Conservation (phyloP, 2,113 vertebrate species). For the Bolborhynchus lineola region DNA sequence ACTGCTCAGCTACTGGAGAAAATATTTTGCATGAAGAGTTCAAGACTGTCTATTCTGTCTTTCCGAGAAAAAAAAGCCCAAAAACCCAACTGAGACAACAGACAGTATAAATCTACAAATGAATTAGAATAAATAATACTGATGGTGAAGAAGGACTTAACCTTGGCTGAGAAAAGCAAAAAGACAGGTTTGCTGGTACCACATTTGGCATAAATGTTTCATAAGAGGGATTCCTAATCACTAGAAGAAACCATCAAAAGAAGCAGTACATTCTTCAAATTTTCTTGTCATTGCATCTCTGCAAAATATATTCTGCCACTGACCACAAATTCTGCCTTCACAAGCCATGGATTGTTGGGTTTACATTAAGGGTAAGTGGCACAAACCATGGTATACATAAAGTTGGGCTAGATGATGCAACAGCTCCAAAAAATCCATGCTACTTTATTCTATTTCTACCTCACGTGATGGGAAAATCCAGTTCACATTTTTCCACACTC, state of each 20-base stretch:
- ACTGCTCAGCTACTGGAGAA: background rate
- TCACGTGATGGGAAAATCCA: slow-evolving; percentile 61
- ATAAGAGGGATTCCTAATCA: background rate
- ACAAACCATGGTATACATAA: background rate
- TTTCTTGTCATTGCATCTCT: background rate
- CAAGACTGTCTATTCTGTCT: background rate
- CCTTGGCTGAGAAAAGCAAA: background rate
- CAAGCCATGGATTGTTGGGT: background rate
- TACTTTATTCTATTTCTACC: slow-evolving; percentile 60
- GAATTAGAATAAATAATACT: background rate
- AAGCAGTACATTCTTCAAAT: background rate
- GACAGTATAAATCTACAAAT: background rate
- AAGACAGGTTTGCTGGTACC: background rate
- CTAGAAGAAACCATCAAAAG: background rate
- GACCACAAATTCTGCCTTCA: background rate
- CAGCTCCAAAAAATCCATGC: background rate
- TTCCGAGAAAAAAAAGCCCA: background rate
- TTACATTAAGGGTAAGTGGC: background rate
- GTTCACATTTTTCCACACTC: slow-evolving; percentile 39
- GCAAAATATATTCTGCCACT: background rate
- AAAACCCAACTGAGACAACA: background rate
- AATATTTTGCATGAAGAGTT: background rate
- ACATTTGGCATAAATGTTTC: background rate
- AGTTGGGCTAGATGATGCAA: background rate
- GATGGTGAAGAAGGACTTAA: background rate